Base-by-base conservation (phyloP, 1,140 invertebrate species). In the Hylyphantes graminicola region DNA sequence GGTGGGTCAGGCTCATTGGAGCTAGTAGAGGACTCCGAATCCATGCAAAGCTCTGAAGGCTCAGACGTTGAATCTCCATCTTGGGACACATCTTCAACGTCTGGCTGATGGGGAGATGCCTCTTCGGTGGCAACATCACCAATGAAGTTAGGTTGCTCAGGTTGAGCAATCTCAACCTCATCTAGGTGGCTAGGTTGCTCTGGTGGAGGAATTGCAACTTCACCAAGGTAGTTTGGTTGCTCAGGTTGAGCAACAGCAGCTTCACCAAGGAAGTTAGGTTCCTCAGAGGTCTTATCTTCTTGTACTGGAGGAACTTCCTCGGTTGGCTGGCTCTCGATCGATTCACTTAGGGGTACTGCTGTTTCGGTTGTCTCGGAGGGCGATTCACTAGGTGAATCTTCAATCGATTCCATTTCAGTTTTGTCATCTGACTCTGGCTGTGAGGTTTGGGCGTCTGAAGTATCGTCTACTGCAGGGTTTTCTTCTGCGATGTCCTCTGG, bases 161-260 rank as follows among this genome's bases (percentile, higher is more conserved):
- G 35, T 57, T 55, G 53, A 15, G 50, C n/a, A 51, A 17, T 17
- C 53, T 70, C 67, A 57, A 55, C 3, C n/a, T 19, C n/a, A 55
- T 54, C 51, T n/a, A n/a, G 35, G 70, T 55, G 0, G 19, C n/a
- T 74, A 57, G 15, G 9, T 15, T 35, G 21, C n/a, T 74, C 35
- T 17, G 54, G 2, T 51, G 19, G 68, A 70, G 17, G 35, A 54
- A 48, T 76, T 13, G n/a, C 59, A 35, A 11, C 50, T 15, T 83
- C 80, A n/a, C 65, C 51, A 74, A 74, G 80, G 48, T 70, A 74
- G n/a, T 74, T n/a, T 17, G 72, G 65, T 9, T 83, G 70, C 64
- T 74, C 72, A 54, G 73, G 79, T 48, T 53, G 57, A 65, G 50
- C 15, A 54, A 10, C 10, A 50, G 48, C 59, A 51, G 12, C 57